Conservation (phyloP, 2,113 vertebrate genomes). For the Antechinus stuartii region DNA sequence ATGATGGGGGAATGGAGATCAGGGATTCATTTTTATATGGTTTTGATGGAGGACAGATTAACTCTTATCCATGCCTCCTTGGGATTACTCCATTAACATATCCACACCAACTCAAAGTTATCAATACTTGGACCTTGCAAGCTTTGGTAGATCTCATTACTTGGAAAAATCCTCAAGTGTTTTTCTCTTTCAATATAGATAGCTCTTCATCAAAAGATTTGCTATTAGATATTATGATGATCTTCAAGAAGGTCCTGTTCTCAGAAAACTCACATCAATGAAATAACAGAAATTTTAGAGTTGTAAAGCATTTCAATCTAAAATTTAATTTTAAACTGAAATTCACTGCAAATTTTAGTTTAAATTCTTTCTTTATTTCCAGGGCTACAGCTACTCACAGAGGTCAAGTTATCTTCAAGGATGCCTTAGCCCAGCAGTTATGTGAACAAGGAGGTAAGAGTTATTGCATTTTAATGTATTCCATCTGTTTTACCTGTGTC, state of each 20-base stretch:
- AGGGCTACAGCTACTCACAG: conserved; percentile 97
- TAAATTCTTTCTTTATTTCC: conserved; percentile 74
- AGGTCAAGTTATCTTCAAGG: conserved; percentile 99
- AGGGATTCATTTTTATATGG: background rate
- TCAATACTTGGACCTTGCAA: background rate
- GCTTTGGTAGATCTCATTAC: background rate
- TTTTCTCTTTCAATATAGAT: background rate
- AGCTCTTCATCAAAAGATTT: background rate
- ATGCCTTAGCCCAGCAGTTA: conserved; percentile 96
- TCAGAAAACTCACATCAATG: background rate
- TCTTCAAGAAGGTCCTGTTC: background rate
- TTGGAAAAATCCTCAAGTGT: background rate
- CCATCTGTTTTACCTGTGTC: conserved; percentile 44
- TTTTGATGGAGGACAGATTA: background rate
- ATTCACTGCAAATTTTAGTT: background rate
- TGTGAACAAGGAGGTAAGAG: conserved; percentile 98
- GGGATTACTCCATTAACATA: background rate
- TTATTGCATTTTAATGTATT: conserved; percentile 8
- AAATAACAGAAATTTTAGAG: background rate
- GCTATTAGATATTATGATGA: background rate
- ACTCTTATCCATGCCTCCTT: background rate
- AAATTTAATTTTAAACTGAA: background rate
- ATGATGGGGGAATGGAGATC: background rate
- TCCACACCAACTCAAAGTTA: background rate
- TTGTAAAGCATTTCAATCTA: background rate